Base-by-base conservation (phyloP, 64 coral and sea anemone genomes). In the Astreopora myriophthalma region DNA sequence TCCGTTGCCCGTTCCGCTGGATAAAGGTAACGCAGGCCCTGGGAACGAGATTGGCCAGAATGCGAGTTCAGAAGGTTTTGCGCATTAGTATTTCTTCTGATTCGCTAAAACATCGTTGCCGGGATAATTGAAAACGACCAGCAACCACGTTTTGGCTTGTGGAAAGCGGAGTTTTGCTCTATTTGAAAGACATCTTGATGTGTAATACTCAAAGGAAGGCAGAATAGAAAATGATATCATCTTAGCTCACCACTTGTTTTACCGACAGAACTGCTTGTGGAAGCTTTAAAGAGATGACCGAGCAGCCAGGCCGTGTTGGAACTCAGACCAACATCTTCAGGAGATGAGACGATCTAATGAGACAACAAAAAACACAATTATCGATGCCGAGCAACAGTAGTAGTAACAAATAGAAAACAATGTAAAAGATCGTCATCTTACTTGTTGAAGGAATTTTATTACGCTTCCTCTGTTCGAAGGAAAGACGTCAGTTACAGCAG, bases 261-360 rank as follows among this genome's bases (percentile, higher is more conserved):
- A 16, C 76, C 76, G 22, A 96, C 52, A 12, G 38, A 31, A 33
- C 64, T 93, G 28, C 85, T 89, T 22, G 78, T 89, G 11, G 80
- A 48, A 23, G 94, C 90, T 16, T 71, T 69, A 30, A 93, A 84
- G 25, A 96, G 62, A 71, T 96, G 94, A 9, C 94, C 90, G 11
- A 96, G 86, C 48, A 96, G 80, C 94, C 94, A 96, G 33, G 94
- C 90, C 30, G 84, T 55, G 34, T 96, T 96, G 3, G 85, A 57
- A 25, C 90, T 80, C 16, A 96, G 13, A n/a, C 94, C 94, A 32
- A 89, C 55, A 86, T 93, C 90, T 10, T 83, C 80, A 28, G 85
- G 85, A 48, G 48, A 37, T 24, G 86, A 92, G 33, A 96, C 39
- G 25, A 92, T 37, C 94, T 93, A 78, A 22, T 24, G n/a, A 93